phyloP scores from a whole-genome alignment of 2,888 invertebrate species.

The Agrotis puta region DNA sequence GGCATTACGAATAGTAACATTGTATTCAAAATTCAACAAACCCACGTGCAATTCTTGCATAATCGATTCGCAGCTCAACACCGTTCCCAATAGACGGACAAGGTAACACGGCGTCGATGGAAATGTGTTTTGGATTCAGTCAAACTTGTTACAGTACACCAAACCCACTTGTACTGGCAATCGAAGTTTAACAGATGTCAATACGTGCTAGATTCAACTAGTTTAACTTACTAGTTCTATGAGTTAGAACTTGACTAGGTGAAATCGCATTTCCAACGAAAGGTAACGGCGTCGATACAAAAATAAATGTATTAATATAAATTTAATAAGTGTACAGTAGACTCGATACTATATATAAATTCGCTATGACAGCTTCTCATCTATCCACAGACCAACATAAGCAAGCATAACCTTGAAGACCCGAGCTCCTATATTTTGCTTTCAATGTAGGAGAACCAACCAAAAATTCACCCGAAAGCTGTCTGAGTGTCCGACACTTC shows the following conservation, averaged over 20 bases:
- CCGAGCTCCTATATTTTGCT: too few species aligned
- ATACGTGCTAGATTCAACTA: constrained; percentile 8
- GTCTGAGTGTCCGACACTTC: too few species aligned
- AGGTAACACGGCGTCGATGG: constrained; percentile 13
- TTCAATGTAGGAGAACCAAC: too few species aligned
- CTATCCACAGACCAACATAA: too few species aligned
- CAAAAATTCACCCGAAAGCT: not conserved
- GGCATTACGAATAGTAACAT: not conserved
- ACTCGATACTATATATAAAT: too few species aligned
- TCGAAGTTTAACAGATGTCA: constrained; percentile 41
- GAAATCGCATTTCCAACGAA: not conserved
- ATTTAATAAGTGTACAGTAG: too few species aligned
- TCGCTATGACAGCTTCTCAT: too few species aligned
- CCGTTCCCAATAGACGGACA: not conserved
- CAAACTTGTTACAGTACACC: constrained; percentile 31
- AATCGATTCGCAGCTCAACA: constrained; percentile 6
- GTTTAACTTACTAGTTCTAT: constrained; percentile 31
- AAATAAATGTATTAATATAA: too few species aligned
- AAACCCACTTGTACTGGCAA: constrained; percentile 27
- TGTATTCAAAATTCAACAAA: constrained; percentile 2
- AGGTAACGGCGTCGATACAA: not conserved
- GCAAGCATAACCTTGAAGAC: too few species aligned
- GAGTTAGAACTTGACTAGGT: not conserved
- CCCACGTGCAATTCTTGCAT: not conserved
- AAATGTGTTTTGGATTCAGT: constrained; percentile 28